Evolutionary conservation across 1,140 invertebrate species (phyloP).

Genomic region (Meloidogyne exigua): DNA sequence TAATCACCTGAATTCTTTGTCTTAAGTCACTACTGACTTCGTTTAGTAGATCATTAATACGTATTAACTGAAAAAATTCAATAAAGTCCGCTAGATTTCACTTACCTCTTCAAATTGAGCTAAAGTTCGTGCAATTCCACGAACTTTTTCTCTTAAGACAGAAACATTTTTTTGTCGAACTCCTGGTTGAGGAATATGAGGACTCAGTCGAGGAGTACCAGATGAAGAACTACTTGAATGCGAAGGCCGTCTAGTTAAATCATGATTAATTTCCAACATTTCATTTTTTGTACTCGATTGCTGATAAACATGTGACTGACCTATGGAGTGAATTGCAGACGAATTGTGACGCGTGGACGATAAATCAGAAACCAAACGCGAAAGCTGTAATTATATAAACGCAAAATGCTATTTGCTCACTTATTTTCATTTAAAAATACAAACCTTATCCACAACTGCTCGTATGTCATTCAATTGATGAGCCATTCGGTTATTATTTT

Average conservation of each 20-base stretch:
- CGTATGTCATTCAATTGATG: slow-evolving; percentile 39
- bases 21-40: slow-evolving; percentile 48
- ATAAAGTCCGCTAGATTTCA: not conserved
- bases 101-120: slow-evolving; percentile 51
- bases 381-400: slow-evolving; percentile 17
- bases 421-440: not conserved
- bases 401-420: not conserved
- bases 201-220: not conserved
- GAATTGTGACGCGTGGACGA: slow-evolving; percentile 30
- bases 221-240: not conserved
- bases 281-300: slow-evolving; percentile 15
- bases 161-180: slow-evolving; percentile 29
- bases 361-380: slow-evolving; percentile 33
- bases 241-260: not conserved
- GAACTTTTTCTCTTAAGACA: slow-evolving; percentile 47
- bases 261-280: not conserved
- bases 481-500: not conserved
- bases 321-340: slow-evolving; percentile 24
- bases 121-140: slow-evolving; percentile 53
- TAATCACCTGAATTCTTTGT: slow-evolving; percentile 38
- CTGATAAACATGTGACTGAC: not conserved
- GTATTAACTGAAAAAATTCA: not conserved
- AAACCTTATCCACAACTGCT: slow-evolving; percentile 39
- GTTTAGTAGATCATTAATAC: slow-evolving; percentile 39
- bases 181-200: not conserved